A percentile compares a stretch with the other conserved stretches of the same genome.
phyloP scores from a whole-genome alignment of 2,888 invertebrate genomes.

The Drosophila neonasuta region DNA sequence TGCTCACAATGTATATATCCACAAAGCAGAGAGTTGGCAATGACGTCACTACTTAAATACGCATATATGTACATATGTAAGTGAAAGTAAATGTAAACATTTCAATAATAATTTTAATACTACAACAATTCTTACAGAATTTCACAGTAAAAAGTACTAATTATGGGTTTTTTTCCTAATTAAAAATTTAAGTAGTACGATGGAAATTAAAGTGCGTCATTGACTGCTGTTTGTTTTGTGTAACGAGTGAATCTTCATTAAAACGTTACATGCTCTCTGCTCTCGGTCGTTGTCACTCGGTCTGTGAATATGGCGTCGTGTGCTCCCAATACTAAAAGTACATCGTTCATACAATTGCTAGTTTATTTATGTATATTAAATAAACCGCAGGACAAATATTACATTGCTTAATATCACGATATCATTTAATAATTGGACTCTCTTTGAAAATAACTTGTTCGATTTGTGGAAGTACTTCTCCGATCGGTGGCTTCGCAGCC shows the following conservation, averaged over 20 bases:
- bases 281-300: background rate
- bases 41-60: slow-evolving; percentile 19
- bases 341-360: no score
- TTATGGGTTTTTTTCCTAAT: background rate
- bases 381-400: background rate
- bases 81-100: background rate
- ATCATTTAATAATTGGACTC: background rate
- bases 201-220: background rate
- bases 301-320: slow-evolving; percentile 12
- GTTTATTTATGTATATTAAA: no score
- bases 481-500: background rate
- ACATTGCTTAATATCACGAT: background rate
- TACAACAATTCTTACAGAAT: background rate
- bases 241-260: slow-evolving; percentile 7
- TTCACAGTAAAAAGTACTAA: no score
- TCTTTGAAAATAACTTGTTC: background rate
- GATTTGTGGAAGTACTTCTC: background rate
- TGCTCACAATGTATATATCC: background rate
- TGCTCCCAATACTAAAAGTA: background rate
- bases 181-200: no score
- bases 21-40: background rate
- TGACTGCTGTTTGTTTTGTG: background rate
- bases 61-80: background rate
- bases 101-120: background rate
- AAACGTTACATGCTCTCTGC: background rate